Evolutionary conservation across 2,888 invertebrate species (phyloP), one percentile per base, ranked within the genome.

Genomic region (Gandaritis pyraliata): DNA sequence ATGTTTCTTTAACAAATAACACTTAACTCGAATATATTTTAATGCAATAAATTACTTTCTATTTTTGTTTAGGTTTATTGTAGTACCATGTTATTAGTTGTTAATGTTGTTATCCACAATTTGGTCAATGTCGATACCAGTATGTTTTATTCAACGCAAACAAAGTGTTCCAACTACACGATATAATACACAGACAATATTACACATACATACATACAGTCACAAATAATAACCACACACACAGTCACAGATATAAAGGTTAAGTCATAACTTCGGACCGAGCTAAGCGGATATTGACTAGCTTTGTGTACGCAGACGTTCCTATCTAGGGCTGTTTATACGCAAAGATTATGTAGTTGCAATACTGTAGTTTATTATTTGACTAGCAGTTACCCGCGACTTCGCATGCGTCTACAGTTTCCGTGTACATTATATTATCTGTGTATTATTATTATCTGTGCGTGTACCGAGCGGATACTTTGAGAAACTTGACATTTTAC

Each of bases 261-360:
- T 50, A 56, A 47, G 36, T 64, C 61, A 61, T 64, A 66, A 64
- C 64, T 64, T 52, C 39, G 29, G 53, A 38, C 15, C 47, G 52
- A 50, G 38, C 56, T 23, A 50, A 51, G 16, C 72, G 70, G 74
- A 75, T 74, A 76, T 75, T 70, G 70, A 61, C 56, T 53, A 53
- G 61, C 57, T 70, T 66, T 70, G 70, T 74, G 58, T 68, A 58
- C 64, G 66, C 63, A 74, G 49, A 62, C 61, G 45, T 30, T 39
- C 54, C 49, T 49, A 38, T n/a, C 23, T 50, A 50, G 41, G 43
- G 11, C 12, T 23, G 13, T 62, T 62, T 58, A 58, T 38, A 62
- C 50, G 11, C 16, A 11, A 8, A 16, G 43, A 16, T 43, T 43
- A 0, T 3, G 11, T 23, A 6, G 23, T 23, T 23, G 23, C 23